Percentiles rank a stretch among this genome's conserved stretches.
phyloP scores from a whole-genome alignment of 2,113 vertebrate genomes.

The Anas platyrhynchos region DNA sequence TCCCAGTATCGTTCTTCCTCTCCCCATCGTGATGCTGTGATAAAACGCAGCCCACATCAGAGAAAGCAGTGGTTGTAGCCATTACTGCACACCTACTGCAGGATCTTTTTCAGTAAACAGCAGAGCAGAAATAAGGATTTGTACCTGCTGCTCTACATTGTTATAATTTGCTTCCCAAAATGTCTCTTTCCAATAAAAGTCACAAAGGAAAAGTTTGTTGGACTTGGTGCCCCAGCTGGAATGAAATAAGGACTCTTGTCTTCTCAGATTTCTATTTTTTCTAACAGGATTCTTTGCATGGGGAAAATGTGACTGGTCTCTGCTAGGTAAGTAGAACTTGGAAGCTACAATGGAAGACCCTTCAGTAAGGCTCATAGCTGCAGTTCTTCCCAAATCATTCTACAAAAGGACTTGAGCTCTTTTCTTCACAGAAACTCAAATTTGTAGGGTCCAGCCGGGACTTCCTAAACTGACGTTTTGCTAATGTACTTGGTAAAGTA shows the following conservation, averaged over 20 bases:
- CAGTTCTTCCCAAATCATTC: neutral
- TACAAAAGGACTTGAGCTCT: neutral
- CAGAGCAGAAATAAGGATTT: neutral
- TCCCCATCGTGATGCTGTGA: neutral
- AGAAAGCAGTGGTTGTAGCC: neutral
- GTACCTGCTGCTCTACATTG: neutral
- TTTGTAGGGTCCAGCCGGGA: neutral
- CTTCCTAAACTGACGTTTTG: neutral
- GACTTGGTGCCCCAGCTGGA: neutral
- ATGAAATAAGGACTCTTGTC: neutral
- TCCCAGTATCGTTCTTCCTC: neutral
- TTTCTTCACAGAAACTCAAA: neutral
- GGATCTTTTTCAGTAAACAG: neutral
- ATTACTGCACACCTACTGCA: neutral
- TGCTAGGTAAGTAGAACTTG: neutral
- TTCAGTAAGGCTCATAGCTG: neutral
- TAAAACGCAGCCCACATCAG: neutral
- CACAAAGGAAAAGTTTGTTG: neutral
- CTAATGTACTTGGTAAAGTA: neutral
- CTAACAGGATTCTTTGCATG: neutral
- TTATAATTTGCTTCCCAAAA: neutral
- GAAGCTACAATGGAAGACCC: neutral
- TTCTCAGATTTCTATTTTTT: neutral
- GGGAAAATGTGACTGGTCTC: neutral
- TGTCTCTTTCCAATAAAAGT: neutral